Evolutionary conservation across 1,140 invertebrate species (phyloP), one percentile per base, ranked within the genome.

Genomic region (Leptinotarsa texana): DNA sequence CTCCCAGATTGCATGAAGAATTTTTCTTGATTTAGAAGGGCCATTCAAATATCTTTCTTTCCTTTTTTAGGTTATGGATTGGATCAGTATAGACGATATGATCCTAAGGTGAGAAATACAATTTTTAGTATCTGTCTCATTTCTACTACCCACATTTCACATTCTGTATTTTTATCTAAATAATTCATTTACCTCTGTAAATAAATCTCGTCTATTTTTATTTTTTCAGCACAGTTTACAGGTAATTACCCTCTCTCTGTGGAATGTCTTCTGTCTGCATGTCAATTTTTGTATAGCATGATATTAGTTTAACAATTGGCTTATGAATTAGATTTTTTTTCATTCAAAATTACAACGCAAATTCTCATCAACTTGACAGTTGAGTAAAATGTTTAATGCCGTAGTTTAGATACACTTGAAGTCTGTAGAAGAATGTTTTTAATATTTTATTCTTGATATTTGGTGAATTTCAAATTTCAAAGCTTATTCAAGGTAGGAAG

Each of bases 21-120:
- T 2, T 11, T 42, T 42, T 42, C 33, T 42, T 42, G 33, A 8
- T 11, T 1, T 11, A 42, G 8, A 42, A 42, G 33, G 5, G 8
- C 3, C 2, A 42, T 42, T 42, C 51, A 18, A 57, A n/a, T 18
- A 24, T 66, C 1, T 62, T 63, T 13, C 27, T 62, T 63, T 13
- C 27, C 5, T 72, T 63, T 80, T 85, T 79, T 84, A 98, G 96
- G 96, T 78, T 90, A 98, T 80, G 98, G 98, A 24, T 87, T 99
- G 74, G 98, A 99, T 86, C 96, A 98, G 82, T 99, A 96, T 84
- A 95, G 93, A 85, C 90, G 94, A 85, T 97, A 95, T 86, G 96
- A 99, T 87, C 95, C 96, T 13, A 97, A 98, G 92, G 97, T 98
- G 91, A 89, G 84, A 18, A 51, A 47, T 69, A 6, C 6, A 21